These are phyloP conservation scores for Malacosoma neustria DNA, from an alignment of 2,888 invertebrate genomes.

Conservation along the genomic window DNA sequence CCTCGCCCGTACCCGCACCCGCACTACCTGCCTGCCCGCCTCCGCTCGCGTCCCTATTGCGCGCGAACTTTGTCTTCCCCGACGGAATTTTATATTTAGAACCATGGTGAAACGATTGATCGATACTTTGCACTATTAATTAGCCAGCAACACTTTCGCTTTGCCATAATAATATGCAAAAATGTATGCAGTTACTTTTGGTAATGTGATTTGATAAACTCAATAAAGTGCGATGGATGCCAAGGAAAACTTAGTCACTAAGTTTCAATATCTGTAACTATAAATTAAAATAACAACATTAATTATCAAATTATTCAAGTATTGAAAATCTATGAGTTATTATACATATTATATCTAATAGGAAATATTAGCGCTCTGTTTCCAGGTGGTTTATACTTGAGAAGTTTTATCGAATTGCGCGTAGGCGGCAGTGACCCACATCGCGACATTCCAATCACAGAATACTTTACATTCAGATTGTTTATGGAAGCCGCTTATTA, in stretches of 20 bases:
- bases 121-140: constrained; percentile 72
- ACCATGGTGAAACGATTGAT: constrained; percentile 72
- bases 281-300: no score
- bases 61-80: constrained; percentile 73
- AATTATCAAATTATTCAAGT: no score
- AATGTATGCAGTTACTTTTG: no score
- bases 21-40: constrained; percentile 35
- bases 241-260: no score
- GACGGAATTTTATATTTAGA: constrained; percentile 73
- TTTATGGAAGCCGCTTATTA: no score
- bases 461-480: no score
- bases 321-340: no score
- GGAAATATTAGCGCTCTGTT: no score
- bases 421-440: constrained; percentile 70
- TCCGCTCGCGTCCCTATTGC: constrained; percentile 65
- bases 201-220: no score
- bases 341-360: no score
- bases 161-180: constrained; percentile 11
- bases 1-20: constrained; percentile 43
- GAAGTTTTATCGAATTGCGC: constrained; percentile 68
- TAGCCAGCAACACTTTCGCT: constrained; percentile 53
- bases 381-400: constrained; percentile 37
- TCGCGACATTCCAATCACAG: constrained; percentile 45
- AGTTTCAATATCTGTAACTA: no score
- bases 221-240: no score